phyloP scores from a whole-genome alignment of 2,113 vertebrate genomes.

The Otocyon megalotis region DNA sequence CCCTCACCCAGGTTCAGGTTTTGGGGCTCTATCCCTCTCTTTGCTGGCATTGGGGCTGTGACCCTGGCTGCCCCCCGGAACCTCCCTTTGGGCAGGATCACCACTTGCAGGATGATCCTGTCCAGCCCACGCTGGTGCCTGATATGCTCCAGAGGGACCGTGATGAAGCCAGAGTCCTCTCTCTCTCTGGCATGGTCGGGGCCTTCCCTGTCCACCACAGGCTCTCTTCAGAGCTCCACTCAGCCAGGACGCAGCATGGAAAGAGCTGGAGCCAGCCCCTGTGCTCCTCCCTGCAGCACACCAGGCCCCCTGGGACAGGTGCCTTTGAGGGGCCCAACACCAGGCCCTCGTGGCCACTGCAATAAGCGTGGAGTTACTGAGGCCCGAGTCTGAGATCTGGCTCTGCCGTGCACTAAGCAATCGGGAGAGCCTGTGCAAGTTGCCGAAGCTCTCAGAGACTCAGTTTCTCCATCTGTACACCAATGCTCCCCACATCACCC shows the following conservation, averaged over 20 bases:
- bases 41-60: background rate
- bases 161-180: background rate
- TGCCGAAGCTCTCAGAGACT: background rate
- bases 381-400: background rate
- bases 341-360: rapidly evolving
- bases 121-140: rapidly evolving
- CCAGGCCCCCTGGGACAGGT: background rate
- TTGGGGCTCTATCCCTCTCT: background rate
- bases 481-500: rapidly evolving
- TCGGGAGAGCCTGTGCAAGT: background rate
- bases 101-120: background rate
- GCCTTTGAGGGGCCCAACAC: background rate
- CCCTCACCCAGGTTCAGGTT: background rate
- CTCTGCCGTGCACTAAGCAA: rapidly evolving
- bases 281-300: too few relatives aligned
- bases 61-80: background rate
- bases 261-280: background rate
- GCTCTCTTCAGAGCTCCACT: background rate
- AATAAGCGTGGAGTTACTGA: rapidly evolving
- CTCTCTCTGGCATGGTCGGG: background rate
- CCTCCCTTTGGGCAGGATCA: background rate
- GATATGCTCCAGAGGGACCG: background rate
- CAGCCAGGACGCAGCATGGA: background rate
- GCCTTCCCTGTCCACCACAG: background rate
- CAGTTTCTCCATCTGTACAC: background rate